phyloP scores from a whole-genome alignment of 2,888 invertebrate genomes.

The Epinotia bilunana region DNA sequence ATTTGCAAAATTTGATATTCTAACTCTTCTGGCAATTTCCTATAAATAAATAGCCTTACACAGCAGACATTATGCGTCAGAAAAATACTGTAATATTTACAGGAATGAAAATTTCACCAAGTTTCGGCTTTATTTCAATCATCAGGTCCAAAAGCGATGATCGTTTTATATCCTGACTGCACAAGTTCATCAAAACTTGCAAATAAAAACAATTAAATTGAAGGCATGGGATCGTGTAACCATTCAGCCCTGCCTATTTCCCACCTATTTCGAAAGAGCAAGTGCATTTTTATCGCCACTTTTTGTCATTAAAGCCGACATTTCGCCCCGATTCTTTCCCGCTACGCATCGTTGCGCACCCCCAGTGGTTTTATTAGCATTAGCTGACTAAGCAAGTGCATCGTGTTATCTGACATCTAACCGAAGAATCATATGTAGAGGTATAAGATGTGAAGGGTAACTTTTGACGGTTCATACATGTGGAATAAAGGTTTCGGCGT shows the following conservation, averaged over 20 bases:
- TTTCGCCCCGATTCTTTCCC: constrained; percentile 52
- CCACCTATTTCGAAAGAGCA: constrained; percentile 35
- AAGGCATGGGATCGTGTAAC: not conserved
- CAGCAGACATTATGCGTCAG: too few species aligned
- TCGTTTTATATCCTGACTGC: not conserved
- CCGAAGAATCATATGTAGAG: constrained; percentile 4
- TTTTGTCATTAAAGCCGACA: constrained; percentile 28
- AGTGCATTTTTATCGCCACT: constrained; percentile 26
- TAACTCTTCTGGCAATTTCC: too few species aligned
- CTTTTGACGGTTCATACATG: not conserved
- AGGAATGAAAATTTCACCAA: too few species aligned
- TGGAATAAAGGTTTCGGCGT: not conserved
- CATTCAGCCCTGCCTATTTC: constrained; percentile 21
- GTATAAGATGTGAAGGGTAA: not conserved
- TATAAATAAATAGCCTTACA: too few species aligned
- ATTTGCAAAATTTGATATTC: too few species aligned
- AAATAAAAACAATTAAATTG: constrained; percentile 23
- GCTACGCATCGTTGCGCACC: constrained; percentile 64
- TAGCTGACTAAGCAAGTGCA: constrained; percentile 73
- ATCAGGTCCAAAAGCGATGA: too few species aligned
- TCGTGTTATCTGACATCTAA: constrained; percentile 44
- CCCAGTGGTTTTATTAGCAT: constrained; percentile 70
- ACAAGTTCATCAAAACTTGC: constrained; percentile 1
- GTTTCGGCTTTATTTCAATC: too few species aligned
- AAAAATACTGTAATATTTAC: too few species aligned